Percentiles rank a stretch among this genome's conserved stretches.
These are phyloP conservation scores for Myopa tessellatipennis DNA, from an alignment of 2,888 invertebrate species.

Conservation along the genomic window DNA sequence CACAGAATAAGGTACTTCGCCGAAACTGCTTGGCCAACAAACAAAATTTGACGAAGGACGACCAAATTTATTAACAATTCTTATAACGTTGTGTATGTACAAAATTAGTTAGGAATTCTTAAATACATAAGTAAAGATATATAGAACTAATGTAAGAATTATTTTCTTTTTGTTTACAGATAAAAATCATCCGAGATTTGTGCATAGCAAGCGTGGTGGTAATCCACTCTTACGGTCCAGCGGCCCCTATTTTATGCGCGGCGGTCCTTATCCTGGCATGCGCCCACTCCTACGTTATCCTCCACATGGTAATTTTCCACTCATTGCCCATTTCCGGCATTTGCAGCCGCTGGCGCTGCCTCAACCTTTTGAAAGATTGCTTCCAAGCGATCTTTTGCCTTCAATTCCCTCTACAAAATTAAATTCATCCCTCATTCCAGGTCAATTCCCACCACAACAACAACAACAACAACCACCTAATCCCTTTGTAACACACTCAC, in stretches of 20 bases:
- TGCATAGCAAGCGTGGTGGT: conserved; percentile 56
- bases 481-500: conserved; percentile 52
- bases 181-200: conserved; percentile 52
- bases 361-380: conserved; percentile 19
- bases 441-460: conserved; percentile 59
- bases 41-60: too few relatives aligned
- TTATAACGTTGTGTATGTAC: too few relatives aligned
- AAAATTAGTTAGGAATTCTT: too few relatives aligned
- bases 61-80: too few relatives aligned
- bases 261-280: conserved; percentile 52
- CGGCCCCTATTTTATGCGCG: conserved; percentile 54
- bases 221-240: conserved; percentile 54
- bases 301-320: conserved; percentile 60
- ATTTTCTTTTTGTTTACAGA: conserved; percentile 49
- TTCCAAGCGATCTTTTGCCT: conserved; percentile 28
- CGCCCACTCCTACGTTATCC: conserved; percentile 58
- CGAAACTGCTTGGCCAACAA: too few relatives aligned
- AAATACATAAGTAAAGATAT: too few relatives aligned
- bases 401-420: conserved; percentile 46
- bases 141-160: too few relatives aligned
- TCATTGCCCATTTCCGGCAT: conserved; percentile 48
- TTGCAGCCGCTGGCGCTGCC: conserved; percentile 42
- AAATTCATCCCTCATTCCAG: conserved; percentile 61
- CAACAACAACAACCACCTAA: conserved; percentile 51
- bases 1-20: too few relatives aligned